Evolutionary conservation across 2,888 invertebrate species (phyloP).

Genomic region (Leistus spinibarbis): DNA sequence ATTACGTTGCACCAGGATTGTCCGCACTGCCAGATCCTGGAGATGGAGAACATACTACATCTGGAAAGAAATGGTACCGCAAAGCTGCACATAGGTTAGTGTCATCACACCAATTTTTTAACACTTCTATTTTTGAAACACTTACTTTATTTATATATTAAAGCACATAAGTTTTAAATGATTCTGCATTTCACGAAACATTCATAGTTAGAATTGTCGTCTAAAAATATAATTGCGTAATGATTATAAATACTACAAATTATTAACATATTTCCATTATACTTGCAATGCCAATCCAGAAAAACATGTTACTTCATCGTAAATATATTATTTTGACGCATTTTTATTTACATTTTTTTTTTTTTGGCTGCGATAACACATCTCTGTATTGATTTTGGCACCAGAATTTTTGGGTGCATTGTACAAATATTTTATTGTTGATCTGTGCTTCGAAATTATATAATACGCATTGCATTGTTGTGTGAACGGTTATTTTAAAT

Average conservation of each 20-base stretch:
- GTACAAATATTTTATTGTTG: background rate
- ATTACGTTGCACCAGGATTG: conserved; percentile 30
- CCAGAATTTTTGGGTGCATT: background rate
- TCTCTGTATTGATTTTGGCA: background rate
- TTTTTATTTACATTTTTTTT: background rate
- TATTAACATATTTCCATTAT: background rate
- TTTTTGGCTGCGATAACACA: background rate
- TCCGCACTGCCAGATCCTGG: conserved; percentile 29
- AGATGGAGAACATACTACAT: conserved; percentile 51
- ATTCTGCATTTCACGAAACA: too few relatives aligned
- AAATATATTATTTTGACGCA: background rate
- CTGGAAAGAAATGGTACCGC: conserved; percentile 62
- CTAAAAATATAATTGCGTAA: too few relatives aligned
- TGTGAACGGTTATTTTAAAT: background rate
- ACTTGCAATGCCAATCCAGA: background rate
- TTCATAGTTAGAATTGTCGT: too few relatives aligned
- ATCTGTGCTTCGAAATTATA: background rate
- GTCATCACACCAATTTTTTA: background rate
- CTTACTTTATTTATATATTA: background rate
- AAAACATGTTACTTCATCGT: background rate
- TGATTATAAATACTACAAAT: too few relatives aligned
- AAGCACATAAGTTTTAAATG: background rate
- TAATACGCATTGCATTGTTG: background rate
- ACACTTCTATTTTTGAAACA: conserved; percentile 15
- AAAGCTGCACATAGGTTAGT: conserved; percentile 63